Evolutionary conservation across 2,797 vertebrate genomes (phyloP), one percentile per base, ranked within the genome.

Genomic region (Esox lucius): DNA sequence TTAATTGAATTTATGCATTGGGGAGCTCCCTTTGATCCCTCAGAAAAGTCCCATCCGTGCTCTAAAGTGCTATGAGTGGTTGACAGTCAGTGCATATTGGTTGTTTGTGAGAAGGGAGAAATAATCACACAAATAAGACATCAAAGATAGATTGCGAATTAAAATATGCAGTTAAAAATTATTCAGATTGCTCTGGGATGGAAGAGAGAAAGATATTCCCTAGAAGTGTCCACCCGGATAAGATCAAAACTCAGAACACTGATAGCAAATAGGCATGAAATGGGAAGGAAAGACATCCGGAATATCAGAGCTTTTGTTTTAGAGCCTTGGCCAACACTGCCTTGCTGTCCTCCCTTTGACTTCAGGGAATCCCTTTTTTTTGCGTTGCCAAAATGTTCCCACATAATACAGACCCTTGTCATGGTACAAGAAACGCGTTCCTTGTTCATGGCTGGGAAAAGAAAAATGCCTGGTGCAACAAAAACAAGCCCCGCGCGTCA

Each of bases 61-160:
- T 31, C 73, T 77, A 75, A 85, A 74, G 79, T 78, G 84, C 86
- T 80, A 90, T 49, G 75, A 90, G 87, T 84, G 89, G 85, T 87
- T 84, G 91, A 90, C 88, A 85, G 89, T 88, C 81, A 75, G 83
- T 82, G 87, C 83, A 69, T 79, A 75, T 80, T 73, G 80, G 71
- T 85, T 90, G 78, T 87, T 82, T 86, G 82, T 75, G 80, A 73
- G 86, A 83, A 88, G 85, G 84, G 90, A 90, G 88, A 92, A 89
- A 91, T 92, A 91, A 93, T 94, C 93, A 92, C 90, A 91, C 91
- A 93, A 94, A 95, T 93, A 94, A 92, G 91, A 94, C 93, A 95
- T 94, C 93, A 95, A 95, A 94, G 93, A 94, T 93, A 77, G 90
- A 93, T 87, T 66, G 81, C 87, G 84, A 92, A 90, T 91, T 94